Conservation (phyloP, 2,888 invertebrate genomes). For the Zhuqinia jingwanae region DNA sequence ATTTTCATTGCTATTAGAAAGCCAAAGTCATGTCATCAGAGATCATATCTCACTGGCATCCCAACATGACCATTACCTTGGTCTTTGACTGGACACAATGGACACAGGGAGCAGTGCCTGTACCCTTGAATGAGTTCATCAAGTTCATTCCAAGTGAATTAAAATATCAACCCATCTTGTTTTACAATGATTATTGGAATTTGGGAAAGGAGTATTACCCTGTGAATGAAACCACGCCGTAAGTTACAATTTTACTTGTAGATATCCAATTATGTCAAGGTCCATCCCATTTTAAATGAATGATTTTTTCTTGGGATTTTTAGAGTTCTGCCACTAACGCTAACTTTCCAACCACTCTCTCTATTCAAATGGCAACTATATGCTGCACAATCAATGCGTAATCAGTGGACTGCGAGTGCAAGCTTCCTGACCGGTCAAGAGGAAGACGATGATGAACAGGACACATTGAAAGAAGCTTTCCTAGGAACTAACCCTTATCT, state of each 20-base stretch:
- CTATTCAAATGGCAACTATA: conserved; percentile 99
- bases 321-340: conserved; percentile 84
- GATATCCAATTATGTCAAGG: not conserved
- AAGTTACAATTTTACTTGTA: conserved; percentile 79
- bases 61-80: conserved; percentile 97
- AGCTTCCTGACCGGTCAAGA: conserved; percentile 85
- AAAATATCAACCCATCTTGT: conserved; percentile 96
- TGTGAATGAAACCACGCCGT: conserved; percentile 91
- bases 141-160: conserved; percentile 92
- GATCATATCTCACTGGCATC: conserved; percentile 99
- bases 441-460: conserved; percentile 93
- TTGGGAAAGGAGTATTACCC: conserved; percentile 96
- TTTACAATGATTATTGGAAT: conserved; percentile 99
- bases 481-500: conserved; percentile 98
- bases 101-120: conserved; percentile 94
- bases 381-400: conserved; percentile 96
- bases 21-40: conserved; percentile 90
- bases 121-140: conserved; percentile 88
- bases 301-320: conserved; percentile 16
- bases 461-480: conserved; percentile 95
- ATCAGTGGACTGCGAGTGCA: conserved; percentile 87
- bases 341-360: conserved; percentile 94
- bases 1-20: conserved; percentile 83
- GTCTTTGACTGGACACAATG: conserved; percentile 98
- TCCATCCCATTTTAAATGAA: too few species aligned